Evolutionary conservation across 2,888 invertebrate species (phyloP), one percentile per base, ranked within the genome.

Genomic region (Macaria liturata): DNA sequence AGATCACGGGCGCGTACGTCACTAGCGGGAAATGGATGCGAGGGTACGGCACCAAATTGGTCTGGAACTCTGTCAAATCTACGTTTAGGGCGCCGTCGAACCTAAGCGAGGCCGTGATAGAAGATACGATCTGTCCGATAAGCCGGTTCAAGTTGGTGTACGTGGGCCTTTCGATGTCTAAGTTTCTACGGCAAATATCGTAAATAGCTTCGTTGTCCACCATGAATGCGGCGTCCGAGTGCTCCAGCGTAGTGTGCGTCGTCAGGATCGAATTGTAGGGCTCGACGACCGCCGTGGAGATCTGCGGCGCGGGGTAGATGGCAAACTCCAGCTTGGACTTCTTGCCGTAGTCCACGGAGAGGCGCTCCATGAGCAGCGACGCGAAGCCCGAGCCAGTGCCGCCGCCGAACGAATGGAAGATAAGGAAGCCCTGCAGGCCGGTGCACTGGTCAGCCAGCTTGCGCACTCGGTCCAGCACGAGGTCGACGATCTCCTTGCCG

Each of bases 201-300:
- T 98, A 97, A 71, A 97, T 97, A 50, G 97, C 97, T 88, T 97
- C 96, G 78, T 97, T 97, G 83, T 97, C 97, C 47, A 96, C 97
- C 98, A 98, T 98, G 88, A 98, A 98, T 40, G 98, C 98, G 78
- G 98, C 98, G 86, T 98, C 98, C 0, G 97, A 97, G 83, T 98
- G 98, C 86, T 98, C 98, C 73, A 96, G 86, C 32, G 98, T 98
- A 32, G 98, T 98, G 88, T 98, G 98, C 40, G 98, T 98, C 67
- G 98, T 98, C 73, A 98, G 92, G 72, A 98, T 98, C 0, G 98
- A 98, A 90, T 98, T 98, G 94, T 98, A 98, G 0, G 98, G 98
- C 83, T 98, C 98, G 32, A 98, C 98, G 34, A 97, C 96, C 34
- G 97, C 96, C 0, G 97, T 97, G 32, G 96, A 96, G 32, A 97